Percentiles rank a stretch among this genome's conserved stretches.
Conservation (phyloP, 1,140 invertebrate species). For the Diachasmimorpha longicaudata region DNA sequence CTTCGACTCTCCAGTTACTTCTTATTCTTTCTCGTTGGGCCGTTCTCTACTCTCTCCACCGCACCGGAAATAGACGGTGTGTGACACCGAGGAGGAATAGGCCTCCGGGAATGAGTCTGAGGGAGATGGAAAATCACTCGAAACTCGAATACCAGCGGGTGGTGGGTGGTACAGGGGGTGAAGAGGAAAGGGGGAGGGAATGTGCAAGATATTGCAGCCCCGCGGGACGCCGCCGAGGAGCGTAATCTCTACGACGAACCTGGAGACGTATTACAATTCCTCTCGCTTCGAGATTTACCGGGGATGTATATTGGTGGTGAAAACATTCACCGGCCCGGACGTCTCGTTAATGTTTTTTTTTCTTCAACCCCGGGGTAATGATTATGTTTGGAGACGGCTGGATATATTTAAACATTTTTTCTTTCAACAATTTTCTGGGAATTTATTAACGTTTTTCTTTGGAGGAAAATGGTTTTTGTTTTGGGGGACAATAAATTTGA, state of each 20-base stretch:
- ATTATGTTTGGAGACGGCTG: too few species aligned
- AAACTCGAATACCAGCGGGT: background rate
- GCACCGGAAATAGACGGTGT: background rate
- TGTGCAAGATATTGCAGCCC: constrained; percentile 64
- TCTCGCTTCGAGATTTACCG: constrained; percentile 40
- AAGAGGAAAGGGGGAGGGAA: constrained; percentile 43
- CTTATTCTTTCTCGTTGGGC: background rate
- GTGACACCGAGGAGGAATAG: constrained; percentile 10
- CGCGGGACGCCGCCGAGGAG: constrained; percentile 55
- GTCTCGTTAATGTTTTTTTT: background rate
- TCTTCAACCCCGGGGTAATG: background rate
- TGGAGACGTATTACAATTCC: constrained; percentile 60
- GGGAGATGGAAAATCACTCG: constrained; percentile 10
- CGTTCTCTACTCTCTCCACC: background rate
- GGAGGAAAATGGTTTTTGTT: too few species aligned
- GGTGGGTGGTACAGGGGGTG: too few species aligned
- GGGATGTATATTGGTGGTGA: background rate
- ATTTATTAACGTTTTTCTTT: background rate
- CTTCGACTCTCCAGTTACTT: constrained; percentile 7
- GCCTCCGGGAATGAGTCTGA: constrained; percentile 22
- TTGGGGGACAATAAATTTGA: too few species aligned
- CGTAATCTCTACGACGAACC: constrained; percentile 60
- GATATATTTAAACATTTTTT: too few species aligned
- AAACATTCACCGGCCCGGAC: background rate
- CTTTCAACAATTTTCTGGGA: background rate